phyloP scores from a whole-genome alignment of 2,888 invertebrate genomes.

The Scaptomyza tumidula region DNA sequence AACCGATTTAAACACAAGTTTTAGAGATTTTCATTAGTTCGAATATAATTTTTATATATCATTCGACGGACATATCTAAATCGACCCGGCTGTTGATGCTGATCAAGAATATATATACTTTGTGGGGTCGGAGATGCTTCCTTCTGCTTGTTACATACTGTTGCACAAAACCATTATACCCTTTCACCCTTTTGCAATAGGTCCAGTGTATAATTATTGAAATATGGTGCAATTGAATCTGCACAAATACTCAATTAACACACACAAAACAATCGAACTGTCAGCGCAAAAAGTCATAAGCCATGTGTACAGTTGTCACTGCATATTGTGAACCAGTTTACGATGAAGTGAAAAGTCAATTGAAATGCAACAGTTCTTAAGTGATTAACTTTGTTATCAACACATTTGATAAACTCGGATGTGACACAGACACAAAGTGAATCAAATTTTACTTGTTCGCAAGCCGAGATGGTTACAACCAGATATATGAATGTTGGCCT shows the following conservation, averaged over 20 bases:
- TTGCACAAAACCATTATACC: too few species aligned
- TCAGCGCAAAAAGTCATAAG: neutral
- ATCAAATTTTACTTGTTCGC: neutral
- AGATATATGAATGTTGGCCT: neutral
- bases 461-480: neutral
- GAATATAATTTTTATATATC: too few species aligned
- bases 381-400: neutral
- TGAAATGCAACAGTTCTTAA: neutral
- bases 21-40: too few species aligned
- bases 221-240: neutral
- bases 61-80: too few species aligned
- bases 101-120: too few species aligned
- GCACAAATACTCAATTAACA: slow-evolving; percentile 1
- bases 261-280: neutral
- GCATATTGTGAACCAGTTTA: neutral
- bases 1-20: too few species aligned
- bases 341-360: too few species aligned
- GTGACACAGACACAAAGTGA: neutral
- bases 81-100: too few species aligned
- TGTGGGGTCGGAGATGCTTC: too few species aligned
- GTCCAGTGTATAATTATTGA: neutral
- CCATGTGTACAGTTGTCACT: neutral
- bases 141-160: too few species aligned
- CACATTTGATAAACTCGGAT: neutral
- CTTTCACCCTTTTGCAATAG: too few species aligned